Conservation (phyloP, 2,888 invertebrate species). For the Neoaliturus tenellus region DNA sequence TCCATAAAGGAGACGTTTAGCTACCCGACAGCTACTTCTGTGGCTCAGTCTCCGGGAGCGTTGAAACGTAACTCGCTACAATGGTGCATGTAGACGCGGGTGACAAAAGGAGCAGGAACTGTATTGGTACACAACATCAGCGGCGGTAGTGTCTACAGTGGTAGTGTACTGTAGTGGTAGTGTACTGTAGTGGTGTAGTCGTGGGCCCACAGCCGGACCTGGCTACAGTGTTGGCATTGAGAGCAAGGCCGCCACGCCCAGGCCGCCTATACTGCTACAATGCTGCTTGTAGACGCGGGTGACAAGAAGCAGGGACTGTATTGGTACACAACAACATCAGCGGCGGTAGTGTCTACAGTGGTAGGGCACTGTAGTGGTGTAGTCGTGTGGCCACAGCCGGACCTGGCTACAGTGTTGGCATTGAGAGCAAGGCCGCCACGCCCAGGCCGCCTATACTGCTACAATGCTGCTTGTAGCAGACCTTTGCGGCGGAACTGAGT, state of each 20-base stretch:
- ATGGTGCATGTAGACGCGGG: too few species aligned
- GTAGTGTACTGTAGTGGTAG: too few species aligned
- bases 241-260: conserved; percentile 26
- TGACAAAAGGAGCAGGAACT: background rate
- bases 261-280: background rate
- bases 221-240: conserved; percentile 20
- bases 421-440: conserved; percentile 28
- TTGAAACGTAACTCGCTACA: too few species aligned
- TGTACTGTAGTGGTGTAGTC: background rate
- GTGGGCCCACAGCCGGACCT: conserved; percentile 37
- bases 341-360: too few species aligned
- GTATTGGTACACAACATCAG: background rate
- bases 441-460: background rate
- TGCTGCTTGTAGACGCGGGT: too few species aligned
- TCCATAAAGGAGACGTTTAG: too few species aligned
- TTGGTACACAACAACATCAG: background rate
- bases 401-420: conserved; percentile 25
- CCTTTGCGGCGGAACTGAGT: too few species aligned
- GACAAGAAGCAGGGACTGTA: background rate
- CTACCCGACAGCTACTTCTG: too few species aligned
- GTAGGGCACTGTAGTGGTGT: background rate
- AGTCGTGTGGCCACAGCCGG: conserved; percentile 26
- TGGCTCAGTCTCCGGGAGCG: too few species aligned
- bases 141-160: too few species aligned
- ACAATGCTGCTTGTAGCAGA: background rate